Percentiles rank a stretch among this genome's conserved stretches.
These are phyloP conservation scores for Panagrolaimus sp. DNA, from an alignment of 1,140 invertebrate species.

Conservation along the genomic window DNA sequence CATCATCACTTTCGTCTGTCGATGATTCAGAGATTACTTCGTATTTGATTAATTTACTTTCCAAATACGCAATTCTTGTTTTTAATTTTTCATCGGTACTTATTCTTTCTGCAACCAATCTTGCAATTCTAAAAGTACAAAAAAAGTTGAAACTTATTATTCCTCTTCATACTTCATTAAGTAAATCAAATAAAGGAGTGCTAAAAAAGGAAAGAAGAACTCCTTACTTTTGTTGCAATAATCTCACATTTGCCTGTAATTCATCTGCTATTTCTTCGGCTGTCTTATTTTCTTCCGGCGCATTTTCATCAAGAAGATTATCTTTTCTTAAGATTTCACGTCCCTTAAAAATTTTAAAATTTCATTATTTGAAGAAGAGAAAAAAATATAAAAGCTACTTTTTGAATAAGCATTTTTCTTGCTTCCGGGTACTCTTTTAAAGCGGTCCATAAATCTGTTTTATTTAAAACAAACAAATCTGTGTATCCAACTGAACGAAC, in stretches of 20 bases:
- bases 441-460: slow-evolving; percentile 63
- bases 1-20: background rate
- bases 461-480: slow-evolving; percentile 61
- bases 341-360: slow-evolving; percentile 60
- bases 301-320: slow-evolving; percentile 78
- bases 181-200: background rate
- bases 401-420: slow-evolving; percentile 74
- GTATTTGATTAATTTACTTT: slow-evolving; percentile 52
- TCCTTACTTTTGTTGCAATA: slow-evolving; percentile 66
- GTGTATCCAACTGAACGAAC: slow-evolving; percentile 61
- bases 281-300: slow-evolving; percentile 62
- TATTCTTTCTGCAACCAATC: slow-evolving; percentile 71
- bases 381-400: slow-evolving; percentile 17
- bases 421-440: slow-evolving; percentile 81
- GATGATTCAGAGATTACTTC: slow-evolving; percentile 8
- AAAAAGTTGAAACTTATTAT: slow-evolving; percentile 12
- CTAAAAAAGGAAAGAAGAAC: background rate
- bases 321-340: slow-evolving; percentile 84
- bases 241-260: slow-evolving; percentile 65
- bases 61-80: slow-evolving; percentile 64
- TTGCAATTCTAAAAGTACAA: slow-evolving; percentile 63
- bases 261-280: slow-evolving; percentile 63
- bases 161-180: background rate
- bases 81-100: slow-evolving; percentile 70
- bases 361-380: no score